Base-by-base conservation (phyloP, 2,797 vertebrate species). In the Serranus cabrilla region DNA sequence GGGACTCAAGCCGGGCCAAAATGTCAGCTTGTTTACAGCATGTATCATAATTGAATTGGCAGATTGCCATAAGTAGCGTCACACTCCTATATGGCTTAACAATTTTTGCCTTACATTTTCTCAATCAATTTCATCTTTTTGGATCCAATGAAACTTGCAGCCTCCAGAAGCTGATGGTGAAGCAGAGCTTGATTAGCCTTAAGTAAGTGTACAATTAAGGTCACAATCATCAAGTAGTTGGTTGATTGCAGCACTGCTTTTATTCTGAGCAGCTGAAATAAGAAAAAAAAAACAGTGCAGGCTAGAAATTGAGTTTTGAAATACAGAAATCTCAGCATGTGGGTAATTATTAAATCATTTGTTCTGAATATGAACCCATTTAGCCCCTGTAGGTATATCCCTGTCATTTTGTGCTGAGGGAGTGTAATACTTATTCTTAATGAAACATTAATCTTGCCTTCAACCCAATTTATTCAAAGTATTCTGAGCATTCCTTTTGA, bases 281-380 rank as follows among this genome's bases (percentile, higher is more conserved):
- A 42, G 60, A 39, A 45, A 67, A 49, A 16, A 51, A 58, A 52
- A 59, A 55, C 7, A 67, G 42, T 43, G 17, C 21, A 52, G 40
- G 8, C 43, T 42, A 31, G 17, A 79, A 71, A 84, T 13, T 34
- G 17, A 43, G 2, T 63, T 74, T 76, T 0, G 5, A 65, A 81
- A 77, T 23, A 50, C 21, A 75, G 60, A 80, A 80, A 66, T 78
- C 65, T 80, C 77, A 83, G 80, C 68, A 86, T 80, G 74, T 42
- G 66, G 70, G 54, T 71, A 83, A 88, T 83, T 59, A 81, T 21
- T 6, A n/a, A 81, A 65, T 81, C 59, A 84, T 81, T 82, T 61
- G 54, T 66, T 61, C 71, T 77, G 63, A 87, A 80, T 71, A 74
- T 47, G 45, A 79, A 80, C 45, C 25, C 74, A 71, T 87, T 84